Evolutionary conservation across 1,140 invertebrate genomes (phyloP).

Genomic region (Cepaea nemoralis): DNA sequence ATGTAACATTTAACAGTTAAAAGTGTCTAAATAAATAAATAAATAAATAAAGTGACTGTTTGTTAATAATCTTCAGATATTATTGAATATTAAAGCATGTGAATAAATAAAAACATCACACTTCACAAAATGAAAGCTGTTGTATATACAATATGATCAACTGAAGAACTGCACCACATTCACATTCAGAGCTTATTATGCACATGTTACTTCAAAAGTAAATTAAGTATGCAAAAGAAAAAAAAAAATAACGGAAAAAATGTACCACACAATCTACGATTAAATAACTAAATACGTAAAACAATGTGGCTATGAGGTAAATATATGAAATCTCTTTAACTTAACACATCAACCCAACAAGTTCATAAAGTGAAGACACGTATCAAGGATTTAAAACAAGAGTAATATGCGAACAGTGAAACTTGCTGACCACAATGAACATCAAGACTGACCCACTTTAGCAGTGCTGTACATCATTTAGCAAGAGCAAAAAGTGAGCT

Average conservation of each 20-base stretch:
- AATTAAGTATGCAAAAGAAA: too few species aligned
- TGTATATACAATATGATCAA: slow-evolving; percentile 1
- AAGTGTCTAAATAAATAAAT: slow-evolving; percentile 8
- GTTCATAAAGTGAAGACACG: background rate
- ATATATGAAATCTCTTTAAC: slow-evolving; percentile 10
- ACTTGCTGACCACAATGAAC: background rate
- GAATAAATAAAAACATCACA: slow-evolving; percentile 4
- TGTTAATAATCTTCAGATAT: slow-evolving; percentile 2
- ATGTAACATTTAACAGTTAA: background rate
- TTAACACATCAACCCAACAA: background rate
- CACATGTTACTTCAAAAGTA: background rate
- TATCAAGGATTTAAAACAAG: background rate
- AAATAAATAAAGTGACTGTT: background rate
- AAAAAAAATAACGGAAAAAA: too few species aligned
- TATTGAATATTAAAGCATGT: background rate
- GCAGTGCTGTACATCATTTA: too few species aligned
- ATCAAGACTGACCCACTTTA: background rate
- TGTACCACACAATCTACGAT: too few species aligned
- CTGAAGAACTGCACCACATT: background rate
- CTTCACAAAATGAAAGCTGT: background rate
- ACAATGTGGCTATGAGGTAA: slow-evolving; percentile 1
- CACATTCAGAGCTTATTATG: background rate
- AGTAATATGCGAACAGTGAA: background rate
- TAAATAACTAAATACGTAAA: background rate
- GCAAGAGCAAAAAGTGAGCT: too few species aligned